phyloP scores from a whole-genome alignment of 1,140 invertebrate genomes.

The Schmidtea mediterranea region DNA sequence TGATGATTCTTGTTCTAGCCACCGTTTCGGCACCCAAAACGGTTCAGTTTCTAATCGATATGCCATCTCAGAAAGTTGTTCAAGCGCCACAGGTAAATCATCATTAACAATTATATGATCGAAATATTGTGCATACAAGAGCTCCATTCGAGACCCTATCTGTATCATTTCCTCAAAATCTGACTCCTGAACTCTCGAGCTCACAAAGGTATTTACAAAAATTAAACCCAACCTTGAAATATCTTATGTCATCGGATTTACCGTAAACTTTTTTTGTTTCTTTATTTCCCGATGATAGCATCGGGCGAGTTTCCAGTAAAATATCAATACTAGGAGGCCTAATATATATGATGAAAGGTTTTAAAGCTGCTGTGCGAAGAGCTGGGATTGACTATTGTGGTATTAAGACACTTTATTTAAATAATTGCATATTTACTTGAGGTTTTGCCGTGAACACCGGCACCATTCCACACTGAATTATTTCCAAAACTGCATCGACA shows the following conservation, averaged over 20 bases:
- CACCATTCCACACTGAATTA: too few relatives aligned
- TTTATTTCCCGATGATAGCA: neutral
- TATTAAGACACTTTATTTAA: too few relatives aligned
- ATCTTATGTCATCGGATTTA: too few relatives aligned
- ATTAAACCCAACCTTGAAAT: too few relatives aligned
- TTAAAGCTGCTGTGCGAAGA: neutral
- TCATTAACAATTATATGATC: neutral
- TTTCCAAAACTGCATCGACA: too few relatives aligned
- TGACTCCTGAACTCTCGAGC: neutral
- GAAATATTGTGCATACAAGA: neutral
- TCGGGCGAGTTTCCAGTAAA: neutral
- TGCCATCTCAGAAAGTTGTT: neutral
- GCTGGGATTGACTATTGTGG: neutral
- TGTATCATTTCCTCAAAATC: neutral
- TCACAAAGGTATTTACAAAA: too few relatives aligned
- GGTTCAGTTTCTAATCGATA: constrained; percentile 1
- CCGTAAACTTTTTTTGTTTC: too few relatives aligned
- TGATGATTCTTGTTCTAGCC: neutral
- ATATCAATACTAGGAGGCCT: neutral
- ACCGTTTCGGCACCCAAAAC: neutral
- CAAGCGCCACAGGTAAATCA: neutral
- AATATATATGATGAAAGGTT: neutral
- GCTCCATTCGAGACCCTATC: neutral
- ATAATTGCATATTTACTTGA: too few relatives aligned
- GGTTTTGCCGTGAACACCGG: too few relatives aligned